Evolutionary conservation across 2,113 vertebrate species (phyloP).

Genomic region (Bungarus multicinctus): DNA sequence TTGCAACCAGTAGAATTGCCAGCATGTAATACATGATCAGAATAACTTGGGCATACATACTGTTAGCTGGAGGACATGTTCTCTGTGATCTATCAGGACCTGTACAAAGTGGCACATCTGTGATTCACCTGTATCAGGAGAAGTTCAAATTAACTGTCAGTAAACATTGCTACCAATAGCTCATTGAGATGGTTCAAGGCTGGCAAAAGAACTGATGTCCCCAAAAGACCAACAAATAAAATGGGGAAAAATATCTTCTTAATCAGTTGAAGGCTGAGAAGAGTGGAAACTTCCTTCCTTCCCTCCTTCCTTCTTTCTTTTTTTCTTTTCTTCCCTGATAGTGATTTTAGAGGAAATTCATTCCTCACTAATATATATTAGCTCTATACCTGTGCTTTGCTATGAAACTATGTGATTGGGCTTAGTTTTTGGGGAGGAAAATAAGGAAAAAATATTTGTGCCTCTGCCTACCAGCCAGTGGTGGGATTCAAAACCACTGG

Average conservation of each 20-base stretch:
- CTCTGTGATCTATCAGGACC: neutral
- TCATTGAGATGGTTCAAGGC: neutral
- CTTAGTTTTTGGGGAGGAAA: too few relatives aligned
- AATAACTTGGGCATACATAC: neutral
- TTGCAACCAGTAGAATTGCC: neutral
- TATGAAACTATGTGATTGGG: too few relatives aligned
- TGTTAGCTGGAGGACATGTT: neutral
- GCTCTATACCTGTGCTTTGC: too few relatives aligned
- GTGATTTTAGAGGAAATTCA: neutral
- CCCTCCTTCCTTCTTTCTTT: neutral
- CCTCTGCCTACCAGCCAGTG: too few relatives aligned
- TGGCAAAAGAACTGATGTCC: neutral
- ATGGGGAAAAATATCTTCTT: neutral
- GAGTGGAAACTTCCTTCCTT: neutral
- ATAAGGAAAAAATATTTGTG: too few relatives aligned
- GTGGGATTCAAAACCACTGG: too few relatives aligned
- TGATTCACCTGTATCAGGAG: neutral
- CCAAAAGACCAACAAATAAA: neutral
- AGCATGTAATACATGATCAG: neutral
- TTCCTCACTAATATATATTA: neutral
- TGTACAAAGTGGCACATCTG: neutral
- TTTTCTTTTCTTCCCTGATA: neutral
- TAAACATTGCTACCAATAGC: neutral
- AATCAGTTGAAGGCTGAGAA: neutral
- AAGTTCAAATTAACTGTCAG: neutral